These are phyloP conservation scores for Lucifuga dentata DNA, from an alignment of 2,113 vertebrate genomes.

Conservation along the genomic window DNA sequence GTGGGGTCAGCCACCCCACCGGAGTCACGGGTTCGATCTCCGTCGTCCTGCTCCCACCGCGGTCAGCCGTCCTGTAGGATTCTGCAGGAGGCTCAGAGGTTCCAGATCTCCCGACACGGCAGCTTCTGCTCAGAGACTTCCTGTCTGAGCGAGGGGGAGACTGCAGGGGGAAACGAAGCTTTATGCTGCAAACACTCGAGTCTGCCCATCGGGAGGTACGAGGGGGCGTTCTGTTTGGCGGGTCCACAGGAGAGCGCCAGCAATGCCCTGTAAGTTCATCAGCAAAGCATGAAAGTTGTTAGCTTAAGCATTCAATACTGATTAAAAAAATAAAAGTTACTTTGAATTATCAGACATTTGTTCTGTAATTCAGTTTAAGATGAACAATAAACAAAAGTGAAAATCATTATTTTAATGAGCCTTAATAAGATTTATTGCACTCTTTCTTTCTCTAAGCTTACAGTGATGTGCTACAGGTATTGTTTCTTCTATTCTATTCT, in stretches of 20 bases:
- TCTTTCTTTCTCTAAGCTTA: conserved; percentile 73
- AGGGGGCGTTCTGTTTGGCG: conserved; percentile 30
- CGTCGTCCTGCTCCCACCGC: conserved; percentile 51
- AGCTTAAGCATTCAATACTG: no score
- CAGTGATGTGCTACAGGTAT: conserved; percentile 74
- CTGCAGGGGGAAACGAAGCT: conserved; percentile 28
- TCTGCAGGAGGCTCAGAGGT: conserved; percentile 83
- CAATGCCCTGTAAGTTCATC: conserved; percentile 72
- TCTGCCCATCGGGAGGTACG: conserved; percentile 45
- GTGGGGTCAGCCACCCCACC: conserved; percentile 29
- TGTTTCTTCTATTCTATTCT: conserved; percentile 22
- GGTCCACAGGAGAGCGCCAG: conserved; percentile 67
- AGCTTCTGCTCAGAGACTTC: conserved; percentile 90
- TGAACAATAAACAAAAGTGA: no score
- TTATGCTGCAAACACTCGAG: conserved; percentile 64
- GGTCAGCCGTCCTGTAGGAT: conserved; percentile 58
- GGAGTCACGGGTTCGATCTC: conserved; percentile 40
- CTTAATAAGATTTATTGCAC: conserved; percentile 24
- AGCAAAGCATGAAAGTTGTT: background rate
- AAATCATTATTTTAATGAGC: background rate
- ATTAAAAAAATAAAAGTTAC: background rate
- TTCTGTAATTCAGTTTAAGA: background rate
- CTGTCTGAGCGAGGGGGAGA: conserved; percentile 44
- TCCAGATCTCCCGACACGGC: conserved; percentile 83
- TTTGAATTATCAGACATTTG: background rate